These are phyloP conservation scores for Orussus abietinus DNA, from an alignment of 1,140 invertebrate genomes.

Conservation along the genomic window DNA sequence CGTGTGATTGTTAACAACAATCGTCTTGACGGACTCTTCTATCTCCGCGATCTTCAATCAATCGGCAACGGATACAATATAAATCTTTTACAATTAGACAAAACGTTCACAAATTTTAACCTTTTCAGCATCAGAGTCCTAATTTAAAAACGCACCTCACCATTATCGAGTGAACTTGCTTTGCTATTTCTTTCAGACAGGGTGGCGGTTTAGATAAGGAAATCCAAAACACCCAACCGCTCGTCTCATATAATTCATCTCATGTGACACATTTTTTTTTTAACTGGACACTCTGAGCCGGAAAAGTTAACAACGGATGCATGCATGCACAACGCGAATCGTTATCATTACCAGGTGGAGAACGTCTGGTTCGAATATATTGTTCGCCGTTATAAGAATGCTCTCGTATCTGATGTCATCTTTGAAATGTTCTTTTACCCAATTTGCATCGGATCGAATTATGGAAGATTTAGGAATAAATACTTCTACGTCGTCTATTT, in stretches of 20 bases:
- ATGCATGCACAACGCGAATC: conserved; percentile 10
- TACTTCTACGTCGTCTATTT: conserved; percentile 35
- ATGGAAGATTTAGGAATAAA: conserved; percentile 33
- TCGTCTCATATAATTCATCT: background rate
- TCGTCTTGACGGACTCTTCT: conserved; percentile 39
- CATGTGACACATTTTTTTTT: background rate
- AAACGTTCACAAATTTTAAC: no score
- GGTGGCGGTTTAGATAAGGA: background rate
- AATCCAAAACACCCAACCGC: background rate
- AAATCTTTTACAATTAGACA: no score
- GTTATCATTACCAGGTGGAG: conserved; percentile 40
- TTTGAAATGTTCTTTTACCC: conserved; percentile 45
- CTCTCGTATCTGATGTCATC: conserved; percentile 48
- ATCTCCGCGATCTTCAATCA: conserved; percentile 44
- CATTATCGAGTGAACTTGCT: background rate
- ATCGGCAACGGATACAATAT: background rate
- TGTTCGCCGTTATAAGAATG: conserved; percentile 49
- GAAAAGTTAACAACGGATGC: conserved; percentile 3
- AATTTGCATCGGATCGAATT: conserved; percentile 39
- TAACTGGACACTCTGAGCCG: background rate
- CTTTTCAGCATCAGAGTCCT: background rate
- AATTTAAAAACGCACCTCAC: background rate
- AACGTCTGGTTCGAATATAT: conserved; percentile 46
- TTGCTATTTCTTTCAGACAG: background rate
- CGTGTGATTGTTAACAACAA: conserved; percentile 39